phyloP scores from a whole-genome alignment of 2,113 vertebrate genomes.

The Sylvilagus bachmani region DNA sequence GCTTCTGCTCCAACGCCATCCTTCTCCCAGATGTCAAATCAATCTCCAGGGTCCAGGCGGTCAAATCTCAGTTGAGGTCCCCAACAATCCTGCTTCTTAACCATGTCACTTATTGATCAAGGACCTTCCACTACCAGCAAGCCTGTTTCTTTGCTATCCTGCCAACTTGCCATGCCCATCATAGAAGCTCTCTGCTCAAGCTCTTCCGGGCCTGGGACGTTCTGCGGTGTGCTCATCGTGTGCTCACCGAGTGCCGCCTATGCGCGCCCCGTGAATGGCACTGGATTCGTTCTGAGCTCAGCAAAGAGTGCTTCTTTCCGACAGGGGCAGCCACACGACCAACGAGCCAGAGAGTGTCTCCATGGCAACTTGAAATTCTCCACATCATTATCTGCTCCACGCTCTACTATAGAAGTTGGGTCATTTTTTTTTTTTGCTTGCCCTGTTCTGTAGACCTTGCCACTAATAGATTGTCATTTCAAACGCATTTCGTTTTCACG shows the following conservation, averaged over 20 bases:
- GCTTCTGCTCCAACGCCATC: background rate
- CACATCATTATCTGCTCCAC: conserved; percentile 68
- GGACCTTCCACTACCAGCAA: background rate
- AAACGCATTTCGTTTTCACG: conserved; percentile 46
- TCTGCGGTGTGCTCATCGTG: background rate
- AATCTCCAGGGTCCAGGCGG: background rate
- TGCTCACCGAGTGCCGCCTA: background rate
- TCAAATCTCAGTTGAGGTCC: background rate
- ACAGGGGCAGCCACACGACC: conserved; percentile 43
- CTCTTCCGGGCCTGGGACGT: background rate
- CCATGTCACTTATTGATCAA: background rate
- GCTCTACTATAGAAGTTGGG: conserved; percentile 54
- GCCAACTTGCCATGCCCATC: background rate
- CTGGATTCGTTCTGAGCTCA: conserved; percentile 56
- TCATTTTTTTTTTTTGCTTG: conserved; percentile 55
- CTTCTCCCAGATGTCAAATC: background rate
- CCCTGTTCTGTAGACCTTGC: conserved; percentile 59
- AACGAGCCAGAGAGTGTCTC: conserved; percentile 70
- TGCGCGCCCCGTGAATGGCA: conserved; percentile 19
- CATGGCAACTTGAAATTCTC: conserved; percentile 80
- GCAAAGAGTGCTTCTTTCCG: conserved; percentile 36
- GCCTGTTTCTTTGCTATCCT: background rate
- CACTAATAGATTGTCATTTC: conserved; percentile 59
- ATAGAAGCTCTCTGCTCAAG: background rate
- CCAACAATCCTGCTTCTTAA: background rate